Evolutionary conservation across 2,797 vertebrate species (phyloP).

Genomic region (Gastrophryne carolinensis): DNA sequence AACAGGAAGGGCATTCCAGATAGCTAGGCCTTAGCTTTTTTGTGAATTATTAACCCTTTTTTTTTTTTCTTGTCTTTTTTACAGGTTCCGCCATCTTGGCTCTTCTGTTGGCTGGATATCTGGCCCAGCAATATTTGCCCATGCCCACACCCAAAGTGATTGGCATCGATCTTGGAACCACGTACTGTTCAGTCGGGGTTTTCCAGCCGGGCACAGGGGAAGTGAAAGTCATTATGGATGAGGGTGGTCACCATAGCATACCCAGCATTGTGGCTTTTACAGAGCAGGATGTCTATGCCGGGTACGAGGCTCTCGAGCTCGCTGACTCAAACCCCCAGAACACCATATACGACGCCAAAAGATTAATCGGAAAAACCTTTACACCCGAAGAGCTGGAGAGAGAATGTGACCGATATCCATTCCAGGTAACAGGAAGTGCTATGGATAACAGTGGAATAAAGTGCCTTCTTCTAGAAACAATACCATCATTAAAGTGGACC

Average conservation of each 20-base stretch:
- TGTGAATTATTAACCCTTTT: no score
- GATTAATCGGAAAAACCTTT: constrained; percentile 94
- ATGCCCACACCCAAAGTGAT: constrained; percentile 88
- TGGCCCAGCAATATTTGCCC: constrained; percentile 94
- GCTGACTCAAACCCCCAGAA: constrained; percentile 86
- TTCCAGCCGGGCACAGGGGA: constrained; percentile 89
- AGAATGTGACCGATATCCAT: constrained; percentile 88
- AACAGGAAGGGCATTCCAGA: no score
- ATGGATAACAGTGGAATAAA: no score
- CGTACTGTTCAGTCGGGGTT: constrained; percentile 93
- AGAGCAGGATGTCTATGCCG: constrained; percentile 68
- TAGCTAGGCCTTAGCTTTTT: no score
- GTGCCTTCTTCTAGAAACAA: no score
- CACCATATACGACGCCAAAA: constrained; percentile 93
- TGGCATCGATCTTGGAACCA: constrained; percentile 93
- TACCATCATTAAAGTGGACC: no score
- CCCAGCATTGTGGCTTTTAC: constrained; percentile 93
- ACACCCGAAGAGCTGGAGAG: constrained; percentile 72
- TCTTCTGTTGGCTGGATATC: constrained; percentile 90
- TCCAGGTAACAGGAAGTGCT: constrained; percentile 90
- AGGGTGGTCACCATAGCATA: constrained; percentile 82
- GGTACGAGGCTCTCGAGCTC: constrained; percentile 85
- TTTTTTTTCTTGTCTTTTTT: neutral
- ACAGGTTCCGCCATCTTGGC: constrained; percentile 89
- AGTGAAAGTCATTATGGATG: constrained; percentile 86